These are phyloP conservation scores for Raillietiella orientalis DNA, from an alignment of 2,888 invertebrate genomes.

Conservation along the genomic window DNA sequence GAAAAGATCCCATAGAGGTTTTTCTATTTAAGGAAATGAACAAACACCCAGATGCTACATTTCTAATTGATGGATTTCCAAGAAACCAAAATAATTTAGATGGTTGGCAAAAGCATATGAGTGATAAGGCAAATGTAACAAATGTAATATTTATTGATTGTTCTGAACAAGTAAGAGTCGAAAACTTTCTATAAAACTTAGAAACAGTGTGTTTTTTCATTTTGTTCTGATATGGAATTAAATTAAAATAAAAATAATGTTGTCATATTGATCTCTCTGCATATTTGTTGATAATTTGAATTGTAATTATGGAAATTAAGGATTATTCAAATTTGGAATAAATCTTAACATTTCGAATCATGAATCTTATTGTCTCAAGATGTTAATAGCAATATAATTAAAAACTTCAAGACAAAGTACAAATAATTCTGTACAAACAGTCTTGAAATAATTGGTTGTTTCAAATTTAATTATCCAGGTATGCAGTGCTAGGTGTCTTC, in stretches of 20 bases:
- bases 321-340: too few species aligned
- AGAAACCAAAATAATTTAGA: constrained; percentile 82
- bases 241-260: too few species aligned
- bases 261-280: too few species aligned
- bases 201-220: background rate
- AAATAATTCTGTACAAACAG: too few species aligned
- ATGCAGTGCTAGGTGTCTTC: constrained; percentile 55
- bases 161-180: constrained; percentile 22
- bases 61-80: constrained; percentile 93
- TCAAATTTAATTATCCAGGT: constrained; percentile 12
- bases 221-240: too few species aligned
- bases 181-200: background rate
- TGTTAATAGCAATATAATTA: too few species aligned
- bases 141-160: constrained; percentile 84
- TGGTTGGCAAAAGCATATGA: constrained; percentile 63
- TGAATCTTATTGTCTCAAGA: too few species aligned
- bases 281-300: too few species aligned
- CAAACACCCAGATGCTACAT: constrained; percentile 28
- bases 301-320: too few species aligned
- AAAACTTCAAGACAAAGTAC: too few species aligned
- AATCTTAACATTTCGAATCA: too few species aligned
- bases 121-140: constrained; percentile 41
- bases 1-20: background rate
- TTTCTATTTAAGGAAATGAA: constrained; percentile 14
- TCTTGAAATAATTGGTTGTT: constrained; percentile 3